Base-by-base conservation (phyloP, 1,140 invertebrate genomes). In the Spodoptera litura region DNA sequence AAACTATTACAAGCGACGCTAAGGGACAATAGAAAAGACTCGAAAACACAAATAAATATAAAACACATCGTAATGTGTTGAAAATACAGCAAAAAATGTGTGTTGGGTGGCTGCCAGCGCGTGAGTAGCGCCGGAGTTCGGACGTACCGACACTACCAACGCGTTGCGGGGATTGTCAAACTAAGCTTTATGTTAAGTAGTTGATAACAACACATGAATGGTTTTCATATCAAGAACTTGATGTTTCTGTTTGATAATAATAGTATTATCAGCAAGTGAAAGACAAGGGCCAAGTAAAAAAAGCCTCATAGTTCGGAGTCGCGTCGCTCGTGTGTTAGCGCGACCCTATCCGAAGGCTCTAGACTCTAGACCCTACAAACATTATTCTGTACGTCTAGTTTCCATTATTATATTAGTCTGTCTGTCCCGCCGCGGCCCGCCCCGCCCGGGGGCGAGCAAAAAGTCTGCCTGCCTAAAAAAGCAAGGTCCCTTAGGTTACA, bases 321-420 rank as follows among this genome's bases (percentile, higher is more conserved):
- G 62, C 38, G 15, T 66, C n/a, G 62, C 15, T 66, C 10, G 5
- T 11, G 38, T 38, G 44, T 44, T 12, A 51, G 38, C 38, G 12
- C 62, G 11, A 9, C n/a, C 38, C 38, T 51, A 11, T 49, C 20
- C 35, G 62, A 66, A 51, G 44, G 13, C 62, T 49, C 8, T 51
- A 66, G 62, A 12, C 62, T 49, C 8, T 51, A 66, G 62, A 12
- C 25, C 62, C 31, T 59, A 78, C 64, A 74, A 73, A 81, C 71
- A 73, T 68, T 81, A 81, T 61, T 73, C 51, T 38, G 59, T 76
- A 71, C 73, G 66, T 68, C 61, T 74, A 74, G 75, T 78, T 75
- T 78, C 55, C 53, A 78, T 78, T 78, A 73, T 78, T 74, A 78
- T 78, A 78, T 81, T 81, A 78, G 75, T 81, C 35, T 78, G 44